These are phyloP conservation scores for Cyrtodaria siliqua DNA, from an alignment of 2,888 invertebrate genomes.

Conservation along the genomic window DNA sequence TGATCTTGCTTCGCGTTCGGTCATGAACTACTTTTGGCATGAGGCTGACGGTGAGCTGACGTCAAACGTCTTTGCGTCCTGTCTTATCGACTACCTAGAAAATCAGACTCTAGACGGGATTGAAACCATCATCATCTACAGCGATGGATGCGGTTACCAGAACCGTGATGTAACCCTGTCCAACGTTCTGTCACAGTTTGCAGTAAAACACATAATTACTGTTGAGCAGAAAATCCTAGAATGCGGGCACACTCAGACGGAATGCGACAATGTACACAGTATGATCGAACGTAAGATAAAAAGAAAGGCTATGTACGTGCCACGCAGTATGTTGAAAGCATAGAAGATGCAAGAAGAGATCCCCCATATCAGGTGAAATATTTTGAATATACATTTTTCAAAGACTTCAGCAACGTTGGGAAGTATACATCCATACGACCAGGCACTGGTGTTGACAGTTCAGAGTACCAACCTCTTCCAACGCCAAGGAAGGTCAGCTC, in stretches of 20 bases:
- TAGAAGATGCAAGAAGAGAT: slow-evolving; percentile 21
- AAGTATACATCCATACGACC: slow-evolving; percentile 41
- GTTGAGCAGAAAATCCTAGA: slow-evolving; percentile 38
- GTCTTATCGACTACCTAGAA: slow-evolving; percentile 6
- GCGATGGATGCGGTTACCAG: slow-evolving; percentile 56
- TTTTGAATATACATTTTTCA: slow-evolving; percentile 32
- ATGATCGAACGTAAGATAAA: slow-evolving; percentile 40
- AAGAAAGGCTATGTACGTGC: slow-evolving; percentile 36
- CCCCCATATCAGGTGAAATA: slow-evolving; percentile 36
- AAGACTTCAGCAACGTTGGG: slow-evolving; percentile 15
- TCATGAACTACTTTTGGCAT: not conserved
- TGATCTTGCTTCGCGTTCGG: not conserved
- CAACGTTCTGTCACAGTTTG: slow-evolving; percentile 26
- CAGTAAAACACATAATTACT: slow-evolving; percentile 10
- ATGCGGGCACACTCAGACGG: slow-evolving; percentile 46
- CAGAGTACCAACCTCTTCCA: too few species aligned
- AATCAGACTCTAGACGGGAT: not conserved
- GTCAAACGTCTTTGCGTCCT: not conserved
- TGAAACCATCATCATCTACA: slow-evolving; percentile 20
- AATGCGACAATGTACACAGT: slow-evolving; percentile 57
- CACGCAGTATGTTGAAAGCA: slow-evolving; percentile 34
- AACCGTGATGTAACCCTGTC: slow-evolving; percentile 49
- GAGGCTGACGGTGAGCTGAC: not conserved
- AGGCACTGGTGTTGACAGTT: too few species aligned
- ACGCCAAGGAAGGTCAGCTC: too few species aligned